Percentiles rank a stretch among this genome's conserved stretches.
phyloP scores from a whole-genome alignment of 30 jellyfish, hydroid and myxozoan genomes.

The Turritopsis rubra region DNA sequence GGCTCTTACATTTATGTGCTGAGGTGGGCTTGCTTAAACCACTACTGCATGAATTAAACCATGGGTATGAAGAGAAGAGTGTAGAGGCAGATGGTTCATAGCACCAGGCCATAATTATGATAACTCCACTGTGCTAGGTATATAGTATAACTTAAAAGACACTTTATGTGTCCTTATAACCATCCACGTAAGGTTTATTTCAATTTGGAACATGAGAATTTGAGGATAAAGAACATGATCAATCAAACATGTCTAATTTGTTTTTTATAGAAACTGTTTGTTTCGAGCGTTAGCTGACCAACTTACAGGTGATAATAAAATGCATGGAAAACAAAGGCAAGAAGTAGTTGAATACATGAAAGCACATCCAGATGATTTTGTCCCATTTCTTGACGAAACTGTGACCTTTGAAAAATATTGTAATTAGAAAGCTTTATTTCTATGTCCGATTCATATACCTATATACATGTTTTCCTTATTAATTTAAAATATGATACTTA shows the following conservation, averaged over 20 bases:
- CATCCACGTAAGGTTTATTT: no score
- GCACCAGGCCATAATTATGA: no score
- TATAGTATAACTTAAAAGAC: no score
- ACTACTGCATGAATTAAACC: no score
- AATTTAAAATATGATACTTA: not conserved
- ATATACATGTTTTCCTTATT: not conserved
- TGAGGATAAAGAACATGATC: no score
- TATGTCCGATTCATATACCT: not conserved
- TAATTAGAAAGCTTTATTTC: conserved; percentile 26
- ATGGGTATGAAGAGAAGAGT: no score
- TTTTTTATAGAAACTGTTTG: conserved; percentile 50
- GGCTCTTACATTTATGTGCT: no score
- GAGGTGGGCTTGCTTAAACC: no score
- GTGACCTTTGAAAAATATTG: conserved; percentile 44
- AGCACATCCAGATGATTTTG: conserved; percentile 48
- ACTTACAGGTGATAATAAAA: conserved; percentile 54
- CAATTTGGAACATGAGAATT: no score
- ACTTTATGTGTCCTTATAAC: no score
- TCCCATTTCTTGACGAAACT: conserved; percentile 65
- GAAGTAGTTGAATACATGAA: conserved; percentile 54
- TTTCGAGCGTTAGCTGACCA: conserved; percentile 84
- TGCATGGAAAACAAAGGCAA: conserved; percentile 39
- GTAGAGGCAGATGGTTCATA: no score
- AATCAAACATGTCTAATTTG: not conserved
- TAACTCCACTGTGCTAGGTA: no score